Evolutionary conservation across 2,113 vertebrate species (phyloP), one percentile per base, ranked within the genome.

Genomic region (Echinops telfairi): DNA sequence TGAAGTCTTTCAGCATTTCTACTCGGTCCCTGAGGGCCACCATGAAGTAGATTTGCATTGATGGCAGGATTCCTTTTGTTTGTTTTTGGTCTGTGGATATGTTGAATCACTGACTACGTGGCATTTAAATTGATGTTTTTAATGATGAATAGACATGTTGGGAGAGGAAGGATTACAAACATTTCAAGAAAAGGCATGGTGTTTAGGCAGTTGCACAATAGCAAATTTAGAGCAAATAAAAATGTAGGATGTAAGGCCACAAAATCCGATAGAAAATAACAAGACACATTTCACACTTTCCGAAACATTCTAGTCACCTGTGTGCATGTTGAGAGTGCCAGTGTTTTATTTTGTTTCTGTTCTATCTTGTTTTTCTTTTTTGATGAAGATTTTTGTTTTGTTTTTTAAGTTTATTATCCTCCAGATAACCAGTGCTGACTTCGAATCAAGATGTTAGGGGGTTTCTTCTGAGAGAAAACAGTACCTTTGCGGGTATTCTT

Each of bases 121-220:
- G 64, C 82, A 89, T 88, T 84, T 68, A 87, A 93, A 83, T 66
- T 64, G 68, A 79, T 6, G 5, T 83, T 83, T 84, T 79, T 81
- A 89, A 84, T 84, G 14, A 64, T 71, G 33, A 88, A 58, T 20
- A 68, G 62, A 79, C 62, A 27, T 73, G 33, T 73, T 79, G 62
- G 38, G 70, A 89, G 25, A 77, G 53, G 38, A 78, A 88, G 38
- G 36, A n/a, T 19, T 33, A 1, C 80, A 17, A 22, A 64, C 33
- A 73, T 88, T 96, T 94, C 78, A 76, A 53, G 36, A 43, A 77
- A 64, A 91, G 85, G 29, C 75, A 78, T 57, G 57, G 23, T 75
- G n/a, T 79, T 66, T 43, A 33, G 75, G 22, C 31, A 64, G 15
- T 62, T 89, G n/a, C 58, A 19, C 60, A 78, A 88, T 68, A 86